Base-by-base conservation (phyloP, 2,797 vertebrate species). In the Fringilla coelebs region DNA sequence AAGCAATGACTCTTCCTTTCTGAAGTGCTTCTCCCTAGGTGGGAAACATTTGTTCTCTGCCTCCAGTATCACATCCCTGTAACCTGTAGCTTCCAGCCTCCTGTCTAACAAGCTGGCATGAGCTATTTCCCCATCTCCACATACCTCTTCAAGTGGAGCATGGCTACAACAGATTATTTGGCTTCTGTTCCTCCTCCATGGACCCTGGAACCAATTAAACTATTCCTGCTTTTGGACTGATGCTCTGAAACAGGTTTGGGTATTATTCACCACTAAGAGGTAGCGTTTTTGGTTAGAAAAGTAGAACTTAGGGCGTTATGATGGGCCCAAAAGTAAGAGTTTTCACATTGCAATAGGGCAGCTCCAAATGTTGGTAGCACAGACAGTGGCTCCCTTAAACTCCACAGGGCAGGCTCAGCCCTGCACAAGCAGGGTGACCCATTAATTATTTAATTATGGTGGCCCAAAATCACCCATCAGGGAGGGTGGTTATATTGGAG, bases 11-110 rank as follows among this genome's bases (percentile, higher is more conserved):
- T 66, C 57, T 73, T 65, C 31, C 63, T 73, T 93, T 84, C 65
- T 67, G 48, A 80, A 91, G 46, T 49, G 41, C 74, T 88, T 68
- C 77, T 72, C 80, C 54, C 55, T 52, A 65, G 71, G 88, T 49
- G 70, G 83, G 62, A 85, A 86, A 54, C 62, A 78, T 90, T 94
- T 84, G 45, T 87, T 81, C 66, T 79, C 81, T 85, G 73, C 71
- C 81, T 94, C 40, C 89, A 76, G 40, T 76, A 66, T 28, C 36
- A 15, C n/a, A 70, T 63, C 62, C 7, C 1, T 34, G 60, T 67
- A 76, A 85, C 65, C 86, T 76, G 67, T 58, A 93, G 82, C 51
- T 75, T 79, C 41, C 71, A 81, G 62, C 34, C 79, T 75, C 58
- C 51, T 82, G 84, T 77, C 76, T 60, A 85, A 73, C 51, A 62